Evolutionary conservation across 1,140 invertebrate genomes (phyloP), one percentile per base, ranked within the genome.

Genomic region (Drosophila mauritiana): DNA sequence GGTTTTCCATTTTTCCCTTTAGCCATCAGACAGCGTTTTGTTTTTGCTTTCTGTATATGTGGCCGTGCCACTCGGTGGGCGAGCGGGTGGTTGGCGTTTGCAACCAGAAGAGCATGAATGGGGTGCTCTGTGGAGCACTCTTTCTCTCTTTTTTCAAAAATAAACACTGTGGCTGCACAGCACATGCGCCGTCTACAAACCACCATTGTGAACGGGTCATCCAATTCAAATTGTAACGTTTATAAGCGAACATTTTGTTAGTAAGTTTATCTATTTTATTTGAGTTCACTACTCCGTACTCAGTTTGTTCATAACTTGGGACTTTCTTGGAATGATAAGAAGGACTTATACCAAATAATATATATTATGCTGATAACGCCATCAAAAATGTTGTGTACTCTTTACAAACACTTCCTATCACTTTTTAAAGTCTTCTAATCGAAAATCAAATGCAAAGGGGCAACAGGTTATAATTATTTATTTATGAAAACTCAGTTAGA

Each of bases 11-110:
- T 17, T 46, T 22, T 25, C 36, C 6, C 37, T 57, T 48, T 69
- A 54, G 59, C 27, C 61, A 65, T n/a, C 57, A 63, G 64, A 68
- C 61, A 51, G 40, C 54, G 53, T 34, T 46, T 49, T 59, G 52
- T 52, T 52, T 43, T 75, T 79, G 59, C 62, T 79, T 75, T 73
- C 69, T 68, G 64, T 68, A 68, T 65, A 34, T 68, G 46, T 34
- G 61, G 31, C 37, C 45, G 45, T 20, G 64, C 58, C 15, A 45
- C 31, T 36, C 13, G 48, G 57, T 67, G 42, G 57, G 25, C 58
- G 7, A 31, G 25, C 17, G 63, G 52, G 69, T 62, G 58, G 58
- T 22, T 22, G 53, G 59, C 15, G 42, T 45, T 55, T 62, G 48
- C 78, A 15, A 31, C 46, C 2, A 12, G 43, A n/a, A 13, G n/a